Evolutionary conservation across 2,113 vertebrate species (phyloP).

Genomic region (Sphaerodactylus townsendi): DNA sequence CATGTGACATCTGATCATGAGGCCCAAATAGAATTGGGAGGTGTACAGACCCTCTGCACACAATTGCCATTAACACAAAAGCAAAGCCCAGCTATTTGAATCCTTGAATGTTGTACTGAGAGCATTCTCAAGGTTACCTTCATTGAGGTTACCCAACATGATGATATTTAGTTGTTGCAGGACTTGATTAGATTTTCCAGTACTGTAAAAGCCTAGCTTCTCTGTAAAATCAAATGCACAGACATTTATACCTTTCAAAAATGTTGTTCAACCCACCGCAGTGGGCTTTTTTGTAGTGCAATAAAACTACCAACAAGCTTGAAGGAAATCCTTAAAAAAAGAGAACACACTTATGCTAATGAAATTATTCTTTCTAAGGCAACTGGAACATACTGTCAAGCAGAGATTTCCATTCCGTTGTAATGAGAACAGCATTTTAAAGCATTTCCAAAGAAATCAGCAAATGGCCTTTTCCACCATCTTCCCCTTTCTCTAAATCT

Average conservation of each 20-base stretch:
- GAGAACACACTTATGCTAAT: not conserved
- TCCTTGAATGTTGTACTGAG: not conserved
- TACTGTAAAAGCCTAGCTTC: not conserved
- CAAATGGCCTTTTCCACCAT: rapidly evolving
- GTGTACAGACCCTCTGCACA: not conserved
- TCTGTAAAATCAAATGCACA: not conserved
- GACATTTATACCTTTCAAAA: slow-evolving; percentile 3
- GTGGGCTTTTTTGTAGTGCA: not conserved
- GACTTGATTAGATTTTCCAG: not conserved
- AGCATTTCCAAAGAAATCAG: slow-evolving; percentile 15
- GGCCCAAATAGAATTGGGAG: not conserved
- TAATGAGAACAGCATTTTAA: rapidly evolving
- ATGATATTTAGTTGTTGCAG: not conserved
- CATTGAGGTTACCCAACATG: not conserved
- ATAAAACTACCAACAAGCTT: not conserved
- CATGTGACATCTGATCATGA: not conserved
- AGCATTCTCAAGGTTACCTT: not conserved
- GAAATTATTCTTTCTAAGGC: rapidly evolving
- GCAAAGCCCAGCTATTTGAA: not conserved
- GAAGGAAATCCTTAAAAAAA: not conserved
- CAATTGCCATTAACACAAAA: not conserved
- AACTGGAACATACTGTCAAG: rapidly evolving
- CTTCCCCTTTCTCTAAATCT: not conserved
- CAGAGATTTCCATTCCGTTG: not conserved
- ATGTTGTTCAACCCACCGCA: not conserved